These are phyloP conservation scores for Thecophora atra DNA, from an alignment of 2,888 invertebrate species.

Conservation along the genomic window DNA sequence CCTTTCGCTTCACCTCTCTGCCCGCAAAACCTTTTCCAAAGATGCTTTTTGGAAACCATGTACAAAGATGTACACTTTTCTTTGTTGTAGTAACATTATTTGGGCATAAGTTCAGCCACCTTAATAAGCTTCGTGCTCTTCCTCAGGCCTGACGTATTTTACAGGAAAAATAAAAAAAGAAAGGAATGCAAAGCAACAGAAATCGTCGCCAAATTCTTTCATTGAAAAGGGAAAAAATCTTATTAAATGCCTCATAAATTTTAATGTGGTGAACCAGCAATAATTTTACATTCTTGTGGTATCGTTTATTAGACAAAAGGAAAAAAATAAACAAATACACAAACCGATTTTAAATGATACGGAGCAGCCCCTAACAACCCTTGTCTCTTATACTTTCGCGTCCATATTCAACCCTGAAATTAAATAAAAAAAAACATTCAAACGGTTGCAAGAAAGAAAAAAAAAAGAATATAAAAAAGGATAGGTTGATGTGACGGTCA, in stretches of 20 bases:
- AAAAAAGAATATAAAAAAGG: too few species aligned
- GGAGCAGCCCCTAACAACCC: too few species aligned
- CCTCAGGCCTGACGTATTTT: neutral
- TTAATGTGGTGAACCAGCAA: conserved; percentile 61
- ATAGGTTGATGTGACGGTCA: too few species aligned
- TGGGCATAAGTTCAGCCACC: neutral
- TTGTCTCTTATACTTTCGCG: too few species aligned
- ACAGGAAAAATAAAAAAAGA: neutral
- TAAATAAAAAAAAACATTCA: too few species aligned
- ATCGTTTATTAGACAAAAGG: too few species aligned
- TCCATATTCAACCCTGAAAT: too few species aligned
- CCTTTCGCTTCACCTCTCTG: neutral
- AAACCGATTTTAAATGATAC: too few species aligned
- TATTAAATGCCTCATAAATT: conserved; percentile 63
- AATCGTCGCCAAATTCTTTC: conserved; percentile 1
- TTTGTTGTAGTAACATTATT: conserved; percentile 22
- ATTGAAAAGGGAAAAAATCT: conserved; percentile 50
- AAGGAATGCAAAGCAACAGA: neutral
- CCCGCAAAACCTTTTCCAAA: too few species aligned
- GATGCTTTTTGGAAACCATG: neutral
- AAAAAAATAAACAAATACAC: too few species aligned
- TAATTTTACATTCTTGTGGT: conserved; percentile 45
- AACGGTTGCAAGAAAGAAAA: too few species aligned
- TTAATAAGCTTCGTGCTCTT: neutral
- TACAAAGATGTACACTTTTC: conserved; percentile 24